phyloP scores from a whole-genome alignment of 2,113 vertebrate genomes.

The Cygnus atratus region DNA sequence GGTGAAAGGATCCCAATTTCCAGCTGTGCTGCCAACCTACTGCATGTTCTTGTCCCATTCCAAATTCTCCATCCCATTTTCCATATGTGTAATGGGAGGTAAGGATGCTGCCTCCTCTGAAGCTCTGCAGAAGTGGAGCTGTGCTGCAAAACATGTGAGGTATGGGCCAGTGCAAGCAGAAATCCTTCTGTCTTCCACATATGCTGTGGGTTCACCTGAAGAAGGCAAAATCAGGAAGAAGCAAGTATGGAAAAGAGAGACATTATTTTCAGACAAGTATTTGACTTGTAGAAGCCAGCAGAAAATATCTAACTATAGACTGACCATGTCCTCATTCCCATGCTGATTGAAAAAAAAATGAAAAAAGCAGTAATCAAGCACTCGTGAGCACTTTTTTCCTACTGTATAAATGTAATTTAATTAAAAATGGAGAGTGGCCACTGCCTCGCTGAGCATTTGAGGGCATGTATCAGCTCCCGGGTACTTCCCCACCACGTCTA shows the following conservation, averaged over 20 bases:
- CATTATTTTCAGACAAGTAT: neutral
- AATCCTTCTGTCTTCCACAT: neutral
- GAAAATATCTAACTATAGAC: neutral
- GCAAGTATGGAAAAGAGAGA: neutral
- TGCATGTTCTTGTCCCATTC: neutral
- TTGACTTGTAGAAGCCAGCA: neutral
- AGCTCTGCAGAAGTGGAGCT: neutral
- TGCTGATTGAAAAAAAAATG: neutral
- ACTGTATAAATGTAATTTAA: constrained; percentile 17
- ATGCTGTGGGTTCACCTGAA: neutral
- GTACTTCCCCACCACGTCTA: neutral
- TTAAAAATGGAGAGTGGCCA: neutral
- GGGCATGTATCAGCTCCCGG: neutral
- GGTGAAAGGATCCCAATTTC: neutral
- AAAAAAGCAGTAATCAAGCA: constrained; percentile 10
- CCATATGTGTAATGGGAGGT: neutral
- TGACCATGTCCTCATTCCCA: neutral
- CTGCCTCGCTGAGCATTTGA: neutral
- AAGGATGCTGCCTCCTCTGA: neutral
- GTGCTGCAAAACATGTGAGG: rapidly evolving
- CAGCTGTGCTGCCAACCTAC: neutral
- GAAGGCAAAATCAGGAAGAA: neutral
- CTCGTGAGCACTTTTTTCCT: neutral
- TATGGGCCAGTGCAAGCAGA: neutral
- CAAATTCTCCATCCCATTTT: neutral